phyloP scores from a whole-genome alignment of 2,113 vertebrate genomes.

The Chitala chitala region DNA sequence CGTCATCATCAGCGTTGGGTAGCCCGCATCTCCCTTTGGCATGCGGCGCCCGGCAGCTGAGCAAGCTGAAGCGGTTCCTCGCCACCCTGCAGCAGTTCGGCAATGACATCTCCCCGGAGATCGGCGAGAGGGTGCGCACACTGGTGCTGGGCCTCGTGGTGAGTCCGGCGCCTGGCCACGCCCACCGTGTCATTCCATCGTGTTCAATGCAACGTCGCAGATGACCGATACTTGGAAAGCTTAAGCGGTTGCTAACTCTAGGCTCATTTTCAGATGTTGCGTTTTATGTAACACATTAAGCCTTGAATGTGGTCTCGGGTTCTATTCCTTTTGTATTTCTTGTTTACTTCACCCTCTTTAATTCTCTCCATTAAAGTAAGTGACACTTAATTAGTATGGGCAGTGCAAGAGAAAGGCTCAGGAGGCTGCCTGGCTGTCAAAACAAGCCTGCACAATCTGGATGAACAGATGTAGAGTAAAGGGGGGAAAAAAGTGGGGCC shows the following conservation, averaged over 20 bases:
- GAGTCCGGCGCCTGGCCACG: conserved; percentile 48
- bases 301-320: not conserved
- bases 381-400: conserved; percentile 69
- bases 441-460: conserved; percentile 68
- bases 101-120: conserved; percentile 97
- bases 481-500: conserved; percentile 68
- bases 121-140: conserved; percentile 91
- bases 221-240: no score
- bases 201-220: no score
- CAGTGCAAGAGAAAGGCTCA: conserved; percentile 59
- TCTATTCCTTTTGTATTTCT: not conserved
- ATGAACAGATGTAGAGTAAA: conserved; percentile 69
- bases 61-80: conserved; percentile 97
- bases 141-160: conserved; percentile 96
- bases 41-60: conserved; percentile 92
- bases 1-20: conserved; percentile 92
- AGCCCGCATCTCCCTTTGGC: conserved; percentile 96
- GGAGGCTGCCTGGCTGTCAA: conserved; percentile 68
- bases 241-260: not conserved
- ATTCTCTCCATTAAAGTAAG: conserved; percentile 60
- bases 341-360: conserved; percentile 28
- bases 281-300: not conserved
- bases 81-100: conserved; percentile 98
- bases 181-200: no score
- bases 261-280: not conserved